Evolutionary conservation across 2,888 invertebrate species (phyloP).

Genomic region (Nowickia ferox): DNA sequence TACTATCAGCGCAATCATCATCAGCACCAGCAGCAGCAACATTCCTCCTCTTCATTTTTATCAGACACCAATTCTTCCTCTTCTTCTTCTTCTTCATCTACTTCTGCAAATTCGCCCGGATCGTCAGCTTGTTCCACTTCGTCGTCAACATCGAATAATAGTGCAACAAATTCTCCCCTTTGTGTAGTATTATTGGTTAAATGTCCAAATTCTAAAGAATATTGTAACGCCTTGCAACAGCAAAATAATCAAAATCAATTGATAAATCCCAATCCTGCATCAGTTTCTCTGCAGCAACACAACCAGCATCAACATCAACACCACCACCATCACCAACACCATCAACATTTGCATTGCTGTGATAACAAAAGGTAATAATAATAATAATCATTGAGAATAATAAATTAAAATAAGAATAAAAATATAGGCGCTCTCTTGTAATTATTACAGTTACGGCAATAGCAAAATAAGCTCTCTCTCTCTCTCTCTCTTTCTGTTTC

Average conservation of each 20-base stretch:
- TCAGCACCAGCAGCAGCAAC: conserved; percentile 71
- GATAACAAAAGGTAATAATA: conserved; percentile 69
- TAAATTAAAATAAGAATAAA: neutral
- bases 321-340: conserved; percentile 71
- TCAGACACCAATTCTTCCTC: conserved; percentile 35
- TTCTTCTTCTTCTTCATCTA: neutral
- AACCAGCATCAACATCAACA: conserved; percentile 63
- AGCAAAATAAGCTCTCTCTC: too few relatives aligned
- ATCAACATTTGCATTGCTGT: conserved; percentile 71
- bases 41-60: conserved; percentile 58
- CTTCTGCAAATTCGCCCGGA: conserved; percentile 14
- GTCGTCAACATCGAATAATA: conserved; percentile 50
- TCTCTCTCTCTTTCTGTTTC: too few relatives aligned
- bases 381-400: neutral
- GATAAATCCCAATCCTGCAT: conserved; percentile 64
- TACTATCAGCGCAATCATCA: conserved; percentile 69
- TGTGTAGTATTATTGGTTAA: conserved; percentile 83
- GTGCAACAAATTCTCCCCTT: conserved; percentile 81
- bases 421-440: neutral
- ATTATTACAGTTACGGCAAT: neutral
- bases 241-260: conserved; percentile 63
- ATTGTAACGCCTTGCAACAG: conserved; percentile 79
- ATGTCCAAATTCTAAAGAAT: conserved; percentile 83
- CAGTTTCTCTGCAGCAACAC: conserved; percentile 51
- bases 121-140: conserved; percentile 32